Conservation (phyloP, 1,140 invertebrate genomes). For the Cydia splendana region DNA sequence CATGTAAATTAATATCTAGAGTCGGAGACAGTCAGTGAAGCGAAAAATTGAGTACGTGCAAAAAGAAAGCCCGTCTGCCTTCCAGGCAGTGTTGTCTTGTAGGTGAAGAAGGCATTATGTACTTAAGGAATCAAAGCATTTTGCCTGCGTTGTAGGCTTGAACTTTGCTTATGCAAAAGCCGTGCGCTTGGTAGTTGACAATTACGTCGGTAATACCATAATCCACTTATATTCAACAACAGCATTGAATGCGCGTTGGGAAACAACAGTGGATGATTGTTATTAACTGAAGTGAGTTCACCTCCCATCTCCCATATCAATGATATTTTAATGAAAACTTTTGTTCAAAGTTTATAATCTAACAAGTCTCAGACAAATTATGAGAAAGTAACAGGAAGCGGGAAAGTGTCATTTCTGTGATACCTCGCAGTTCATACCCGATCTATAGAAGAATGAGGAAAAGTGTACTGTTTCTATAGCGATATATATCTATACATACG, state of each 20-base stretch:
- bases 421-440: too few relatives aligned
- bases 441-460: too few relatives aligned
- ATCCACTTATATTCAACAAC: slow-evolving; percentile 19
- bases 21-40: slow-evolving; percentile 69
- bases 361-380: too few relatives aligned
- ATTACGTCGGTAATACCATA: slow-evolving; percentile 45
- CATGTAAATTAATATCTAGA: slow-evolving; percentile 80
- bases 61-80: slow-evolving; percentile 65
- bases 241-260: neutral
- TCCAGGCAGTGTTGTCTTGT: slow-evolving; percentile 30
- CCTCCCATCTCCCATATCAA: too few relatives aligned
- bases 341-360: too few relatives aligned
- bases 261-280: neutral
- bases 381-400: too few relatives aligned
- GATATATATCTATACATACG: too few relatives aligned
- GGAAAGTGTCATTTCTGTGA: too few relatives aligned
- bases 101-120: neutral
- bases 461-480: too few relatives aligned
- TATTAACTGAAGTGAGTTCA: too few relatives aligned
- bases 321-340: too few relatives aligned
- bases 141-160: neutral
- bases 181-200: slow-evolving; percentile 49
- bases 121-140: neutral
- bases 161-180: slow-evolving; percentile 56
- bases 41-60: slow-evolving; percentile 78